Evolutionary conservation across 2,113 vertebrate genomes (phyloP).

Genomic region (Pitta sordida): DNA sequence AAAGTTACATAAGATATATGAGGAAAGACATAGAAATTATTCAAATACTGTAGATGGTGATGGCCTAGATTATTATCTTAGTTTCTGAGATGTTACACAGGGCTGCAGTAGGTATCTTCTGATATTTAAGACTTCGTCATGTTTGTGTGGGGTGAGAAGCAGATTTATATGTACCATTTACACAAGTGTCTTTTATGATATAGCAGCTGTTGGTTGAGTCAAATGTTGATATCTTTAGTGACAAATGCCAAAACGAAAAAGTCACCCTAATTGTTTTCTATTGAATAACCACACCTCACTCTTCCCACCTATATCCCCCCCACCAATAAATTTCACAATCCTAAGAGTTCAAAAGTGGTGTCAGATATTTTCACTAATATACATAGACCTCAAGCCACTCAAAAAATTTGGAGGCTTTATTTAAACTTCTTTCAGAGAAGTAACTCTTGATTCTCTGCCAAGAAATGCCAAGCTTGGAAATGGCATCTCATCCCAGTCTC

Average conservation of each 20-base stretch:
- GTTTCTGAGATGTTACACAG: background rate
- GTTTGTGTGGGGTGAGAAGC: background rate
- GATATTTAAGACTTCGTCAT: background rate
- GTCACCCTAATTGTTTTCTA: background rate
- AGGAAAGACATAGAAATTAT: background rate
- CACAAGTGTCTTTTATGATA: background rate
- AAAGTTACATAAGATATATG: background rate
- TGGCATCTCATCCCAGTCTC: background rate
- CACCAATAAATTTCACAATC: background rate
- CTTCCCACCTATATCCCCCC: background rate
- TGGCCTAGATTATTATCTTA: background rate
- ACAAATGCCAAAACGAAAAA: background rate
- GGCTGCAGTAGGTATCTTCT: background rate
- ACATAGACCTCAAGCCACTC: background rate
- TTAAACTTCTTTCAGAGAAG: conserved; percentile 7
- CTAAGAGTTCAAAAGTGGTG: background rate
- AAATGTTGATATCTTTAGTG: background rate
- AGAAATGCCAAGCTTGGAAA: background rate
- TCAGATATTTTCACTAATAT: background rate
- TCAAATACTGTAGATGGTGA: background rate
- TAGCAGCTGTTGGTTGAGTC: background rate
- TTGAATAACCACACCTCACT: background rate
- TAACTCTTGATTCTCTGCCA: background rate
- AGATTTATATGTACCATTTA: background rate
- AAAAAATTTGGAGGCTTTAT: background rate